phyloP scores from a whole-genome alignment of 2,888 invertebrate species.

The Hydriomena furcata region DNA sequence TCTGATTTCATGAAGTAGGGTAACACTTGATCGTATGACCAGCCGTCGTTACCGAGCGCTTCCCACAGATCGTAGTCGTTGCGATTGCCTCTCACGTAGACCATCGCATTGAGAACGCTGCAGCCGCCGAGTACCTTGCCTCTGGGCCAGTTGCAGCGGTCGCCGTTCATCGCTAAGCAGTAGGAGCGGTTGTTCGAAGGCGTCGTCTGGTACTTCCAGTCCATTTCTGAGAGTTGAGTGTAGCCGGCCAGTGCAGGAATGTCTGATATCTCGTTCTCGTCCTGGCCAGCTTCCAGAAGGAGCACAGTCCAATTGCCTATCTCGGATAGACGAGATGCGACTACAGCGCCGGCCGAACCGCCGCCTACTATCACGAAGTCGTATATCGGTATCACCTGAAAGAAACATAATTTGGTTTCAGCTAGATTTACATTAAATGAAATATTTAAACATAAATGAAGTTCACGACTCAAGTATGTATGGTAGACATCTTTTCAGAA shows the following conservation, averaged over 20 bases:
- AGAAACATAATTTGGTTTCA: conserved; percentile 28
- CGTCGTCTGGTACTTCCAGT: conserved; percentile 96
- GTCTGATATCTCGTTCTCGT: conserved; percentile 95
- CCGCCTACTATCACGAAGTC: conserved; percentile 95
- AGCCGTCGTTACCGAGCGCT: conserved; percentile 91
- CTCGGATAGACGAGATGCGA: conserved; percentile 93
- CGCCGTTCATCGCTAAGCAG: conserved; percentile 93
- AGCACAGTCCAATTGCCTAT: conserved; percentile 92
- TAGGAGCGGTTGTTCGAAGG: conserved; percentile 90
- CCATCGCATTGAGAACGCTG: conserved; percentile 95
- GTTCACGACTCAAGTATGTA: too few species aligned
- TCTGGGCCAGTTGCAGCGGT: conserved; percentile 95
- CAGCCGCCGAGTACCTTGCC: conserved; percentile 96
- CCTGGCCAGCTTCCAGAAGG: conserved; percentile 93
- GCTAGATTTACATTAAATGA: too few species aligned
- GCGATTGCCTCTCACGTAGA: conserved; percentile 94
- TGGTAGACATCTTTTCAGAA: too few species aligned
- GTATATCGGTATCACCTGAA: conserved; percentile 89
- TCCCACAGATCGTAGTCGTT: conserved; percentile 96
- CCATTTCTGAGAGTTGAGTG: conserved; percentile 92
- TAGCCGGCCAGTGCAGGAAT: conserved; percentile 93
- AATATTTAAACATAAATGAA: too few species aligned
- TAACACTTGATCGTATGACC: conserved; percentile 92
- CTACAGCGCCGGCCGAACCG: conserved; percentile 94
- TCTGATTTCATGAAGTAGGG: conserved; percentile 95